Evolutionary conservation across 2,113 vertebrate genomes (phyloP), one percentile per base, ranked within the genome.

Genomic region (Microcebus tavaratra): DNA sequence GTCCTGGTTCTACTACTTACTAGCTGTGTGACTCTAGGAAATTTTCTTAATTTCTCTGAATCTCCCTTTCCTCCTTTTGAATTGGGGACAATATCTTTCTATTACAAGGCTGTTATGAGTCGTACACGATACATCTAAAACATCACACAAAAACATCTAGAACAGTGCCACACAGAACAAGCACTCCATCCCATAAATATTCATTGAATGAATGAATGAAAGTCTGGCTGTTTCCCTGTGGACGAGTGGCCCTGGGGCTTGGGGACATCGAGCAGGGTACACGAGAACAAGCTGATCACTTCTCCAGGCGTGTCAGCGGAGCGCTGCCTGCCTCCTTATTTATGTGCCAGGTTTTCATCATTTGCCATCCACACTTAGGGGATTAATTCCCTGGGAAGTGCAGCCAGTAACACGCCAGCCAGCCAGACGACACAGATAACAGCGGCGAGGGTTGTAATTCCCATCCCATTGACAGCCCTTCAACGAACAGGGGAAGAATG

Each of bases 351-450:
- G 12, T 90, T 94, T 97, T 67, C 88, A 93, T 94, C 90, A 88
- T 80, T 94, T 82, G 78, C 82, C n/a, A 89, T 72, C 67, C 57
- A 63, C 90, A 91, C 48, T 86, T 78, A 82, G 53, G 79, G 92
- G 85, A 97, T 94, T 95, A 97, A 97, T 96, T 93, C 81, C 65
- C 45, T 18, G 23, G 63, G 68, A 97, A 96, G 42, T 39, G 23
- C 39, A 96, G 76, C 68, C 78, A 82, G 93, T 70, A 80, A 80
- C 57, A 53, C 6, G 57, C 57, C 94, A 88, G 88, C 53, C 61
- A 95, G 91, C 81, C 90, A 97, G 95, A 95, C 48, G 45, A 85
- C 90, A 76, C 57, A 83, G 76, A 94, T 84, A 90, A 87, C 48
- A 86, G 76, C 84, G 73, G 65, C 75, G 72, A 83, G 86, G 68